phyloP scores from a whole-genome alignment of 2,888 invertebrate species.

The Ichneumoninae sp. region DNA sequence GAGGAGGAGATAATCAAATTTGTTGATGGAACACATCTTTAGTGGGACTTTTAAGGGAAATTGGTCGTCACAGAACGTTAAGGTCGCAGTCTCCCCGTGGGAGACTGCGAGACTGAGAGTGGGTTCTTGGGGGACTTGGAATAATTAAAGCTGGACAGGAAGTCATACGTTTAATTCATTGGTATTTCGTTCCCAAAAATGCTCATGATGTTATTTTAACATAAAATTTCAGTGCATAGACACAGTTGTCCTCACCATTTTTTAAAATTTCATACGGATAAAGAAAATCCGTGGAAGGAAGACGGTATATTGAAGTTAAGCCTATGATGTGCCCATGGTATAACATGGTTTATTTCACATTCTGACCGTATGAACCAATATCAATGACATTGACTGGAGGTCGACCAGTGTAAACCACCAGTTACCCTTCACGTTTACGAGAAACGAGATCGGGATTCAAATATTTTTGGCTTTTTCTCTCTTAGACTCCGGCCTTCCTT shows the following conservation, averaged over 20 bases:
- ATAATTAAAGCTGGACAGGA: too few relatives aligned
- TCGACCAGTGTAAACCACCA: constrained; percentile 16
- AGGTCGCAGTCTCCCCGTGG: too few relatives aligned
- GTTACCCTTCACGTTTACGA: constrained; percentile 10
- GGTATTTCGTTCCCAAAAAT: neutral
- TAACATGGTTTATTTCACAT: neutral
- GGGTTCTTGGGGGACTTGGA: too few relatives aligned
- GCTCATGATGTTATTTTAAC: neutral
- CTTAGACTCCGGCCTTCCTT: constrained; percentile 7
- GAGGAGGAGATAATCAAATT: neutral
- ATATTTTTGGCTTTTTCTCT: constrained; percentile 30
- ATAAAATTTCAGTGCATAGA: neutral
- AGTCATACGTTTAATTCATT: neutral
- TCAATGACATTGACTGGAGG: neutral
- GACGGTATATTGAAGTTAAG: neutral
- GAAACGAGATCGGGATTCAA: constrained; percentile 52
- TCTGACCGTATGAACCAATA: too few relatives aligned
- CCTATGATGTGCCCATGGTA: neutral
- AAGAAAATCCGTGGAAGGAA: too few relatives aligned
- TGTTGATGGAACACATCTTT: neutral
- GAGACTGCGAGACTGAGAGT: too few relatives aligned
- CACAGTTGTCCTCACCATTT: too few relatives aligned
- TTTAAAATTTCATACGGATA: too few relatives aligned
- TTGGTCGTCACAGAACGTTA: neutral
- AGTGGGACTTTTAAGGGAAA: neutral